These are phyloP conservation scores for Decapterus maruadsi DNA, from an alignment of 2,797 vertebrate species.

Conservation along the genomic window DNA sequence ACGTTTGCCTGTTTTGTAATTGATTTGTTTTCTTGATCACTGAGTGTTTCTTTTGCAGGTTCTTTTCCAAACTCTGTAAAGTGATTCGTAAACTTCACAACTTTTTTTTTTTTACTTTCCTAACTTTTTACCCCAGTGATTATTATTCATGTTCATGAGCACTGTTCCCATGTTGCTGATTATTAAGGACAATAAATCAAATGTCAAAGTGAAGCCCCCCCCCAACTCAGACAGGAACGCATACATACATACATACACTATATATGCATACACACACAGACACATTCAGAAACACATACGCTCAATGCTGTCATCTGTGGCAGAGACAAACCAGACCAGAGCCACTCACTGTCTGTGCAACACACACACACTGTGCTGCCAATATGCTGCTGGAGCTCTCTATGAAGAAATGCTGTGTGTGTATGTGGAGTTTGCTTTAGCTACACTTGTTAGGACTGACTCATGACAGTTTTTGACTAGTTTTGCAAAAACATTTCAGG, in stretches of 20 bases:
- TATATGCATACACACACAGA: conserved; percentile 22
- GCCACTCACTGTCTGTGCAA: conserved; percentile 47
- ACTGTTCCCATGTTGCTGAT: not conserved
- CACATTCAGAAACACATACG: conserved; percentile 48
- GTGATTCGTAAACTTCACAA: conserved; percentile 28
- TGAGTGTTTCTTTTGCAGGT: not conserved
- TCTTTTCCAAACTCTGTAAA: conserved; percentile 10
- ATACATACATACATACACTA: not conserved
- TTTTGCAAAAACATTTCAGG: conserved; percentile 15
- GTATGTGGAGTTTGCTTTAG: conserved; percentile 11
- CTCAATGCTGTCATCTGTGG: conserved; percentile 63
- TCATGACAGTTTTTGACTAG: conserved; percentile 30
- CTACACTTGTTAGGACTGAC: conserved; percentile 38
- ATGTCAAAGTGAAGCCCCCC: conserved; percentile 35
- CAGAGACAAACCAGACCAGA: conserved; percentile 73
- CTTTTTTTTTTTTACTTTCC: conserved; percentile 7
- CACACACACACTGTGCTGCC: conserved; percentile 42
- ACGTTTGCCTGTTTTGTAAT: not conserved
- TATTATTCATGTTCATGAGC: not conserved
- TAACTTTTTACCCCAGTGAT: not conserved
- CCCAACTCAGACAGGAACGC: conserved; percentile 14
- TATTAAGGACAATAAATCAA: not conserved
- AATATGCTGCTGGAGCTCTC: conserved; percentile 52
- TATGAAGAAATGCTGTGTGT: conserved; percentile 17
- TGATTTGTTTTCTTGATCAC: no score